Conservation (phyloP, 2,113 vertebrate species). For the Hypocryptadius cinnamomeus region DNA sequence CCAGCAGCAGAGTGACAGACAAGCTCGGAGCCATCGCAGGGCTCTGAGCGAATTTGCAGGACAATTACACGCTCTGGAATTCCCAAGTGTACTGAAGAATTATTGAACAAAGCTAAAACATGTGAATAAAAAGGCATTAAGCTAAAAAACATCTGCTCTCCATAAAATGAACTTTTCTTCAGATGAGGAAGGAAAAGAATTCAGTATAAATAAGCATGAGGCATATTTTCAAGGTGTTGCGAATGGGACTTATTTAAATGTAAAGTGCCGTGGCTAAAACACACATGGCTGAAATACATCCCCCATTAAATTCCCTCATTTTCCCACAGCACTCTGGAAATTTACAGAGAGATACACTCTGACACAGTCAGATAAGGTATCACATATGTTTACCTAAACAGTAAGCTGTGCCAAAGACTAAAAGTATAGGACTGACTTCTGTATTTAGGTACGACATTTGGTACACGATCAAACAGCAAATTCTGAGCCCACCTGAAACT, state of each 20-base stretch:
- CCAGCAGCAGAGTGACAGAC: conserved; percentile 25
- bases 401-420: conserved; percentile 4
- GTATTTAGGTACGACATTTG: conserved; percentile 38
- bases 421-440: neutral
- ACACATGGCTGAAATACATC: conserved; percentile 19
- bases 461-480: conserved; percentile 28
- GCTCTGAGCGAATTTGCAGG: conserved; percentile 22
- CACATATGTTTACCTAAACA: conserved; percentile 39
- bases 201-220: conserved; percentile 32
- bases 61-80: conserved; percentile 44
- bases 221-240: conserved; percentile 52
- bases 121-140: conserved; percentile 52
- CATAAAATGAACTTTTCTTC: conserved; percentile 53
- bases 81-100: conserved; percentile 28
- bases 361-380: conserved; percentile 32
- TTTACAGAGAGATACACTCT: neutral
- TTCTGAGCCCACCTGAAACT: conserved; percentile 36
- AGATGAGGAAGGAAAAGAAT: conserved; percentile 43
- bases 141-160: conserved; percentile 53
- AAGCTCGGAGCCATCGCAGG: neutral
- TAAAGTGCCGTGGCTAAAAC: conserved; percentile 19
- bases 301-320: neutral
- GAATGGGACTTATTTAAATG: conserved; percentile 26
- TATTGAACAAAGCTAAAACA: conserved; percentile 59
- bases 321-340: conserved; percentile 5